A percentile compares a stretch with the other conserved stretches of the same genome.
Evolutionary conservation across 2,113 vertebrate genomes (phyloP).

Genomic region (Oreotragus oreotragus): DNA sequence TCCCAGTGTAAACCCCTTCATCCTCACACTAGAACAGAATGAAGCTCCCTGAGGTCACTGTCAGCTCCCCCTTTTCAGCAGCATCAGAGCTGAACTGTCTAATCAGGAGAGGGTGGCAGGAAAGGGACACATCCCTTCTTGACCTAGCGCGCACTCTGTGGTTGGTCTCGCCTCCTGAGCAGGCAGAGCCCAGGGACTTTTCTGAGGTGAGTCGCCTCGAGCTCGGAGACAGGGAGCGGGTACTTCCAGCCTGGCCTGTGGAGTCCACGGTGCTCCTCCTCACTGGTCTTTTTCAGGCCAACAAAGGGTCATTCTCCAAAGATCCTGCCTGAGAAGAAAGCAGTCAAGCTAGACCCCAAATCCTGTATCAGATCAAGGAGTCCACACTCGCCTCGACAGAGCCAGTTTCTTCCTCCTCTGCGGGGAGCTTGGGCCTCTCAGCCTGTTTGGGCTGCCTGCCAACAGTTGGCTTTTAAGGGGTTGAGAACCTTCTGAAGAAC

Average conservation of each 20-base stretch:
- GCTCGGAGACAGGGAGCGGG: background rate
- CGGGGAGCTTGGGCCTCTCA: background rate
- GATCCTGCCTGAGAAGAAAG: background rate
- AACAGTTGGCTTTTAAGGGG: background rate
- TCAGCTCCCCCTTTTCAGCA: background rate
- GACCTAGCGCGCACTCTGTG: fast-evolving
- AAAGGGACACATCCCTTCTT: background rate
- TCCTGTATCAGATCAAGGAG: background rate
- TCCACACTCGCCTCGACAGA: background rate
- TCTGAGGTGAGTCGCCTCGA: background rate
- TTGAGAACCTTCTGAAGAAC: background rate
- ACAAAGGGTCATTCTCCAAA: fast-evolving
- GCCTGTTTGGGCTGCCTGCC: background rate
- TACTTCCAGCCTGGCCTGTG: background rate
- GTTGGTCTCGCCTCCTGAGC: background rate
- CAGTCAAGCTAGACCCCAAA: background rate
- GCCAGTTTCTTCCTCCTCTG: background rate
- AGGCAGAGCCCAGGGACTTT: too few relatives aligned
- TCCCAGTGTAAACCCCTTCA: background rate
- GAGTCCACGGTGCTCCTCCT: too few relatives aligned
- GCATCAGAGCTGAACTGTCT: background rate
- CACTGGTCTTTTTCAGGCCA: background rate
- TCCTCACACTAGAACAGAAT: background rate
- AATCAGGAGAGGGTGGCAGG: background rate
- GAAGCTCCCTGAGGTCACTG: background rate